Conservation (phyloP, 1,140 invertebrate genomes). For the Magallana angulata region DNA sequence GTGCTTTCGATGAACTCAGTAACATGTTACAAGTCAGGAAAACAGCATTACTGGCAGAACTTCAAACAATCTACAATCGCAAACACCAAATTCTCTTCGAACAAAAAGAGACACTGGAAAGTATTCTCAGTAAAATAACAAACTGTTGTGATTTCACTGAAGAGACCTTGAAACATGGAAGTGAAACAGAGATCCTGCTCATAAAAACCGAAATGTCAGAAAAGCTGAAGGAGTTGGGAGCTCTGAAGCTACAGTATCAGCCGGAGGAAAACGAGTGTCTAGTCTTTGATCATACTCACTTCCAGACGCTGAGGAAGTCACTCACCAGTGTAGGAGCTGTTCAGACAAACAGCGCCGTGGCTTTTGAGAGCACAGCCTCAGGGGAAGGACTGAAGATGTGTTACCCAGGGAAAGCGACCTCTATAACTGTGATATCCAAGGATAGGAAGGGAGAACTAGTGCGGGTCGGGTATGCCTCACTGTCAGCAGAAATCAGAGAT, state of each 20-base stretch:
- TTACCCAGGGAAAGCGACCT: constrained; percentile 72
- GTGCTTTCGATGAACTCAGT: constrained; percentile 77
- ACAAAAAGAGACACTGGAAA: constrained; percentile 79
- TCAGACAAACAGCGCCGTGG: constrained; percentile 79
- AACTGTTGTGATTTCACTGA: constrained; percentile 81
- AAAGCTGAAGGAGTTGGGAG: constrained; percentile 80
- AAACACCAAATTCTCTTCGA: constrained; percentile 80
- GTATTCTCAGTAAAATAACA: constrained; percentile 79
- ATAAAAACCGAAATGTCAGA: constrained; percentile 82
- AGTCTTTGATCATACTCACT: constrained; percentile 75
- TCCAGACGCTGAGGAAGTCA: constrained; percentile 74
- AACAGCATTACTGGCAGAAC: constrained; percentile 78
- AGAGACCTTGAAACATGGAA: constrained; percentile 80
- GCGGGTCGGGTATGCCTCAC: constrained; percentile 71
- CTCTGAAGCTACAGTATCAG: constrained; percentile 76
- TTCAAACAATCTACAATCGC: constrained; percentile 76
- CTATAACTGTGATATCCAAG: constrained; percentile 79
- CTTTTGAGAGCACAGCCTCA: constrained; percentile 79
- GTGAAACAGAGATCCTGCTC: constrained; percentile 81
- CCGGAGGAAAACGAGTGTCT: constrained; percentile 81
- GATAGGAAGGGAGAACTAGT: constrained; percentile 78
- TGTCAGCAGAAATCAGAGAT: constrained; percentile 70
- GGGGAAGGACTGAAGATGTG: constrained; percentile 80
- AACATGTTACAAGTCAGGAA: constrained; percentile 78
- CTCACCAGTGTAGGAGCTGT: constrained; percentile 77